A percentile compares a stretch with the other conserved stretches of the same genome.
Evolutionary conservation across 2,888 invertebrate genomes (phyloP).

Genomic region (Phaonia tiefii): DNA sequence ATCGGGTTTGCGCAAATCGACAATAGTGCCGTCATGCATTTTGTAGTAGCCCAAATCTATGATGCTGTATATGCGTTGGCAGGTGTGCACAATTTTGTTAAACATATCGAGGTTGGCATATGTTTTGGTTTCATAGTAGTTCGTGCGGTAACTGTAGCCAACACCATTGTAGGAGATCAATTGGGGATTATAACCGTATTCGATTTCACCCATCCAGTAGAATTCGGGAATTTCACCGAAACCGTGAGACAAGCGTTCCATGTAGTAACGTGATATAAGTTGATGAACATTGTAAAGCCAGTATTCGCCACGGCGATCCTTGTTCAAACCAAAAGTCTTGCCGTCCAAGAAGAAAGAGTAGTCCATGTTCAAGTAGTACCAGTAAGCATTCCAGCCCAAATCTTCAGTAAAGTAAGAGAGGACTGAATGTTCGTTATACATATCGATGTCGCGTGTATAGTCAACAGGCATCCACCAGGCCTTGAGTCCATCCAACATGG

Average conservation of each 20-base stretch:
- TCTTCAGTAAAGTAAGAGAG: constrained; percentile 87
- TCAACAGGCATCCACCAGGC: constrained; percentile 81
- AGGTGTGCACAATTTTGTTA: constrained; percentile 68
- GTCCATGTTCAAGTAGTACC: constrained; percentile 83
- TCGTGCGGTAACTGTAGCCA: constrained; percentile 84
- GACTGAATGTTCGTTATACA: constrained; percentile 82
- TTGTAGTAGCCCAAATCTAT: constrained; percentile 81
- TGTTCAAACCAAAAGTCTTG: constrained; percentile 81
- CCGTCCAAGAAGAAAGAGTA: constrained; percentile 85
- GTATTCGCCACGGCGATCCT: constrained; percentile 84
- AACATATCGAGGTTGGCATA: constrained; percentile 74
- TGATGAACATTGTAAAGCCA: constrained; percentile 86
- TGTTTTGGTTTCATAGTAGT: constrained; percentile 81
- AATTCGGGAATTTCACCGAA: constrained; percentile 84
- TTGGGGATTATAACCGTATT: constrained; percentile 84
- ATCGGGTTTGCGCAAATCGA: constrained; percentile 75
- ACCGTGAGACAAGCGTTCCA: constrained; percentile 87
- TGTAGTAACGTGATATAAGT: constrained; percentile 86
- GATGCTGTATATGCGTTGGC: constrained; percentile 80
- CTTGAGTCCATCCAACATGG: constrained; percentile 65
- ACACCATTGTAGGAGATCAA: constrained; percentile 84
- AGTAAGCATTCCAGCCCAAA: constrained; percentile 84
- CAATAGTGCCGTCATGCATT: constrained; percentile 68
- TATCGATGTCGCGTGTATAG: constrained; percentile 81
- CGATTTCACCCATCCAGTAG: constrained; percentile 81